A percentile compares a stretch with the other conserved stretches of the same genome.
Conservation (phyloP, 2,113 vertebrate genomes). For the Crotalus horridus region DNA sequence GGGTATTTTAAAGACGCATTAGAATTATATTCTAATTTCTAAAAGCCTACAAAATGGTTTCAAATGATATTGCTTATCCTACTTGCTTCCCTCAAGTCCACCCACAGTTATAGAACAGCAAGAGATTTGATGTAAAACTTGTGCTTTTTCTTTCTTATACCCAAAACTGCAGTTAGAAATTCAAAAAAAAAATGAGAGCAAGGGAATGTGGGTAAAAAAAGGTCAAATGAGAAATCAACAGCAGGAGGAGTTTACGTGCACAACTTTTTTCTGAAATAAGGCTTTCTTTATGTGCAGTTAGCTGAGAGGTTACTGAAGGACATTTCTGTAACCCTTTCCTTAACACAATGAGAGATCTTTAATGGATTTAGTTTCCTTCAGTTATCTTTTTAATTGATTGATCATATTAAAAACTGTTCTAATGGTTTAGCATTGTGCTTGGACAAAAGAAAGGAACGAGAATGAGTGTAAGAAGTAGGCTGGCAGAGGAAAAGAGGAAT, state of each 20-base stretch:
- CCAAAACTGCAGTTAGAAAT: not conserved
- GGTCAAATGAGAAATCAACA: not conserved
- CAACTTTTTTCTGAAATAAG: not conserved
- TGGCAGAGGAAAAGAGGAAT: not conserved
- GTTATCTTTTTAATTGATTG: conserved; percentile 2
- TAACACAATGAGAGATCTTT: not conserved
- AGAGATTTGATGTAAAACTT: not conserved
- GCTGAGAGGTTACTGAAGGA: not conserved
- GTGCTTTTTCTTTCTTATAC: not conserved
- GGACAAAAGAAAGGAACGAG: not conserved
- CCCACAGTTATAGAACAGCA: not conserved
- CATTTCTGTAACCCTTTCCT: not conserved
- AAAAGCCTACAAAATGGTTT: not conserved
- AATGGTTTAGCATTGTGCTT: not conserved
- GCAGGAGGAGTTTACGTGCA: not conserved
- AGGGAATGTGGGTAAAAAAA: not conserved
- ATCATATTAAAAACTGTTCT: not conserved
- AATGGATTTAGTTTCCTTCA: not conserved
- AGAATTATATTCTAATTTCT: not conserved
- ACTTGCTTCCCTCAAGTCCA: not conserved
- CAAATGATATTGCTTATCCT: not conserved
- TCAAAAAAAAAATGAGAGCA: not conserved
- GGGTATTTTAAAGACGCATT: not conserved
- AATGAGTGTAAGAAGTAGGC: not conserved
- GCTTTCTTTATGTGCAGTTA: not conserved